Evolutionary conservation across 2,888 invertebrate genomes (phyloP).

Genomic region (Athetis lepigone): DNA sequence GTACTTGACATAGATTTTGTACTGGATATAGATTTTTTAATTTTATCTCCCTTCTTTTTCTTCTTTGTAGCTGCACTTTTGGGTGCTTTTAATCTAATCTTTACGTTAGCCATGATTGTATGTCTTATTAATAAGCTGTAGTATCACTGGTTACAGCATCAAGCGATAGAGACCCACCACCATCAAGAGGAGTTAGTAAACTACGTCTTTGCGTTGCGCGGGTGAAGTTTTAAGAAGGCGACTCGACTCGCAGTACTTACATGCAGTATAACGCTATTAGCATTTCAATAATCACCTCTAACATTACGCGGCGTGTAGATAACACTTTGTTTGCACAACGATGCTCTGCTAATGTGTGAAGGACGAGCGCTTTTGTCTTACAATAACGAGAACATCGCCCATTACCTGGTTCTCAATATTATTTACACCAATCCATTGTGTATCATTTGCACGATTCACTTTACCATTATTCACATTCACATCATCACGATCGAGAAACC

Average conservation of each 20-base stretch:
- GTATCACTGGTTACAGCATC: slow-evolving; percentile 65
- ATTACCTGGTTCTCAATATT: slow-evolving; percentile 82
- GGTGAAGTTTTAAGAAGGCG: slow-evolving; percentile 69
- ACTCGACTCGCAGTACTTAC: slow-evolving; percentile 79
- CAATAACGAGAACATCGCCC: slow-evolving; percentile 78
- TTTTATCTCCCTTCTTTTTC: slow-evolving; percentile 72
- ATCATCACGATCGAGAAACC: slow-evolving; percentile 49
- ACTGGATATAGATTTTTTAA: slow-evolving; percentile 74
- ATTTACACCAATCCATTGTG: slow-evolving; percentile 71
- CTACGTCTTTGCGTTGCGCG: slow-evolving; percentile 68
- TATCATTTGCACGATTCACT: slow-evolving; percentile 64
- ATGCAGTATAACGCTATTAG: slow-evolving; percentile 84
- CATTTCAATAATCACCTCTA: slow-evolving; percentile 86
- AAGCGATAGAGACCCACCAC: slow-evolving; percentile 84
- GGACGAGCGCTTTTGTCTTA: slow-evolving; percentile 88
- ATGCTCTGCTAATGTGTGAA: slow-evolving; percentile 87
- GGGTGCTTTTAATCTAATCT: slow-evolving; percentile 80
- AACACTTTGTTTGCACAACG: slow-evolving; percentile 87
- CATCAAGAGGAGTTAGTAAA: slow-evolving; percentile 76
- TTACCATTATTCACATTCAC: slow-evolving; percentile 53
- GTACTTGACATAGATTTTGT: slow-evolving; percentile 16
- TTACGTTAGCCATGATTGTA: slow-evolving; percentile 85
- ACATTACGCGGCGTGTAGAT: slow-evolving; percentile 81
- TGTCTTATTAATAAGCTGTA: slow-evolving; percentile 80
- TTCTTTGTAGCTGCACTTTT: slow-evolving; percentile 72